Conservation (phyloP, 2,113 vertebrate genomes). For the Hippoglossus stenolepis region DNA sequence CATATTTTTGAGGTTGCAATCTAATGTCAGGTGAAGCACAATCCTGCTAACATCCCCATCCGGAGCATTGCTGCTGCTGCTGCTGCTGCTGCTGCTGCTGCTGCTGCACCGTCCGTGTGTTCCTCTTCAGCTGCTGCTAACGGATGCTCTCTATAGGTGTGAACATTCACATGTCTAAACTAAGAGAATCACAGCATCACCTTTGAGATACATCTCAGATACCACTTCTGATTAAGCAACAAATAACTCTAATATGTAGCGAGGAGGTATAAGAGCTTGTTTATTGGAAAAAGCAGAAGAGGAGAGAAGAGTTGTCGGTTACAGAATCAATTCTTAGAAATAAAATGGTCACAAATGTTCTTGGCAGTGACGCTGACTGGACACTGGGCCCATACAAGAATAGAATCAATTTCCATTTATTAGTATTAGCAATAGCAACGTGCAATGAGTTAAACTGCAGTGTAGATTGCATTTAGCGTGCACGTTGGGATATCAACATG, state of each 20-base stretch:
- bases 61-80: background rate
- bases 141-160: background rate
- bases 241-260: background rate
- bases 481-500: background rate
- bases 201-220: background rate
- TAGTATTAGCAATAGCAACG: no score
- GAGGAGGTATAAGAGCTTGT: no score
- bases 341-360: no score
- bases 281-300: slow-evolving; percentile 22
- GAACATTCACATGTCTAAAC: slow-evolving; percentile 33
- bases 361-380: no score
- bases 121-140: background rate
- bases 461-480: background rate
- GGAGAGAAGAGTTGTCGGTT: no score
- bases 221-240: background rate
- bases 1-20: background rate
- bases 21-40: background rate
- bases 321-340: background rate
- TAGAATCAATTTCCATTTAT: no score
- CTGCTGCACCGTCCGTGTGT: no score
- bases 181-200: slow-evolving; percentile 37
- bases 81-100: no score
- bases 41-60: background rate
- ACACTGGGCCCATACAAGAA: no score
- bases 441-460: no score